Evolutionary conservation across 2,797 vertebrate species (phyloP).

Genomic region (Acanthurus lineatus): DNA sequence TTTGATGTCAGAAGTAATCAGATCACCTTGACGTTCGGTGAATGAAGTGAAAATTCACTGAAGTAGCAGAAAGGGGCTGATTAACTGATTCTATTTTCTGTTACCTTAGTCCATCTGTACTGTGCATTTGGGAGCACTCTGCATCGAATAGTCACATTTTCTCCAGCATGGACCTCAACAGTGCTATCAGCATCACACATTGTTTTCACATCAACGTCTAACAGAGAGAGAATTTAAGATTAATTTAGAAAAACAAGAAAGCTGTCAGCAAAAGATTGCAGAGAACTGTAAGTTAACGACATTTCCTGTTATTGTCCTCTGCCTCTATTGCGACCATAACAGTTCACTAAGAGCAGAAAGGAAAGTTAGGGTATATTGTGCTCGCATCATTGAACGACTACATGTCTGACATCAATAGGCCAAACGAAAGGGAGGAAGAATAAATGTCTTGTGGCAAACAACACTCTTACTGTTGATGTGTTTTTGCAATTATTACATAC

Average conservation of each 20-base stretch:
- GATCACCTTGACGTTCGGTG: slow-evolving; percentile 3
- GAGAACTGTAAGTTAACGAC: background rate
- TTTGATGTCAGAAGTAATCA: slow-evolving; percentile 24
- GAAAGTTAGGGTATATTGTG: background rate
- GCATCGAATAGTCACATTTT: slow-evolving; percentile 73
- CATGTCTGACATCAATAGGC: background rate
- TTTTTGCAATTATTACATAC: slow-evolving; percentile 22
- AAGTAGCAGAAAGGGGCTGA: background rate
- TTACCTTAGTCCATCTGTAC: slow-evolving; percentile 82
- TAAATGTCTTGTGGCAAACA: slow-evolving; percentile 1
- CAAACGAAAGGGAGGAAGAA: slow-evolving; percentile 14
- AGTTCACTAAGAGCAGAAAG: slow-evolving; percentile 6
- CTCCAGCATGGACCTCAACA: slow-evolving; percentile 56
- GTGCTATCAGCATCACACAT: slow-evolving; percentile 53
- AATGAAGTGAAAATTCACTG: slow-evolving; percentile 10
- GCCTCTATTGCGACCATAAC: background rate
- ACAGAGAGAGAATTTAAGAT: slow-evolving; percentile 15
- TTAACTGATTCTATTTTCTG: background rate
- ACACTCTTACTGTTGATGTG: slow-evolving; percentile 13
- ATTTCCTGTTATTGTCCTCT: background rate
- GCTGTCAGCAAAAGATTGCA: background rate
- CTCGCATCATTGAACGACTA: background rate
- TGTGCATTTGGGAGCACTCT: background rate
- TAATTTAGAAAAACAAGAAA: background rate
- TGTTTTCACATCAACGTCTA: slow-evolving; percentile 56